Conservation (phyloP, 2,797 vertebrate genomes). For the Xiphorhynchus erythropygius region DNA sequence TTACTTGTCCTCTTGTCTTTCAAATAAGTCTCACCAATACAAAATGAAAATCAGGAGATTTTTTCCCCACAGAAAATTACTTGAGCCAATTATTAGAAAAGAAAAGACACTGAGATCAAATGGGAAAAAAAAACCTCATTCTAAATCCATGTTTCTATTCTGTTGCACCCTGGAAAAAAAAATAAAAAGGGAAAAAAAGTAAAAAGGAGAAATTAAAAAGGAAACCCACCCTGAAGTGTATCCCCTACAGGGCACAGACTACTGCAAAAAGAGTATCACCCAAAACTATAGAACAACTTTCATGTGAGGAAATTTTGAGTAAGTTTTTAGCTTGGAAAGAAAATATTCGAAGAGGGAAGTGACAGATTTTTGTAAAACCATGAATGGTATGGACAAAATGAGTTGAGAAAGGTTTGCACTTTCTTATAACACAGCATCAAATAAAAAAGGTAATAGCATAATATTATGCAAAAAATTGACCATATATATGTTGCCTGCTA, state of each 20-base stretch:
- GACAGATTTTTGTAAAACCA: background rate
- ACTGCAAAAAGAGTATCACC: background rate
- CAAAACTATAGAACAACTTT: background rate
- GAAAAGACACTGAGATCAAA: background rate
- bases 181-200: rapidly evolving
- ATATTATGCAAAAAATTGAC: background rate
- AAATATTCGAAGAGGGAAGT: background rate
- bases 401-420: background rate
- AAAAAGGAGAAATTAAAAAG: rapidly evolving
- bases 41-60: background rate
- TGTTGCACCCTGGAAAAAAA: rapidly evolving
- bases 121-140: background rate
- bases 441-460: background rate
- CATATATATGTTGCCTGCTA: background rate
- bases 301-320: background rate
- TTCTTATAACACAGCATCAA: background rate
- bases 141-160: background rate
- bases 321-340: background rate
- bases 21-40: background rate
- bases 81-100: background rate
- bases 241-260: rapidly evolving
- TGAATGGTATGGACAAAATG: background rate
- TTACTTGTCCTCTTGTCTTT: background rate
- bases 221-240: background rate
- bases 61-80: background rate